Percentiles rank a stretch among this genome's conserved stretches.
These are phyloP conservation scores for Neelides sp. DNA, from an alignment of 1,140 invertebrate genomes.

Conservation along the genomic window DNA sequence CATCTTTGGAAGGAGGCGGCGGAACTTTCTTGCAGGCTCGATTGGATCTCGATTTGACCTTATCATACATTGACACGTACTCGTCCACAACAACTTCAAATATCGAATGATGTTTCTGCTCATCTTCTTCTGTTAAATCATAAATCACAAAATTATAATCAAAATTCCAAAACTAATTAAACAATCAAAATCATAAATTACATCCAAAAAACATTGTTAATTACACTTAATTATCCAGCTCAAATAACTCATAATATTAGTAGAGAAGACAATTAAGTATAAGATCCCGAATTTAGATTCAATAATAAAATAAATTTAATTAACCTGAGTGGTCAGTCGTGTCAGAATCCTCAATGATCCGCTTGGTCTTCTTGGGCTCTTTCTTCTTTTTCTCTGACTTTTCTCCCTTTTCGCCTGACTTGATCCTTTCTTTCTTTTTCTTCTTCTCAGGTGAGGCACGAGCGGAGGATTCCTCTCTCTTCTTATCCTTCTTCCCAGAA, in stretches of 20 bases:
- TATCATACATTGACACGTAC: slow-evolving; percentile 96
- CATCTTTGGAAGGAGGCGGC: slow-evolving; percentile 78
- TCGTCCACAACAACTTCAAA: slow-evolving; percentile 81
- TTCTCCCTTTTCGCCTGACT: slow-evolving; percentile 13
- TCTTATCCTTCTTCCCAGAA: no score
- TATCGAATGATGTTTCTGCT: slow-evolving; percentile 66
- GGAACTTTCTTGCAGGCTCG: slow-evolving; percentile 32
- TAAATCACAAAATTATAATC: no score
- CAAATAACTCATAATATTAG: no score
- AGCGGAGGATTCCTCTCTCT: slow-evolving; percentile 19
- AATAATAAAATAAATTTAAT: no score
- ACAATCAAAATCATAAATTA: no score
- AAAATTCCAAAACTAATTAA: no score
- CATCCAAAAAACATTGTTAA: no score
- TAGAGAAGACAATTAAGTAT: no score
- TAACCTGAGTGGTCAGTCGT: no score
- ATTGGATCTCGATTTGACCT: slow-evolving; percentile 84
- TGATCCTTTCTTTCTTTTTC: slow-evolving; percentile 20
- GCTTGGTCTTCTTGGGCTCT: slow-evolving; percentile 19
- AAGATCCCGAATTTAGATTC: no score
- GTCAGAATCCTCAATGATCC: no score
- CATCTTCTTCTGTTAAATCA: slow-evolving; percentile 49
- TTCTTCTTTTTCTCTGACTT: slow-evolving; percentile 29
- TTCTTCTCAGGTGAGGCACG: slow-evolving; percentile 14
- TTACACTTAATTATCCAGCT: no score